A percentile compares a stretch with the other conserved stretches of the same genome.
Evolutionary conservation across 53 echinoderm and acorn worm genomes (phyloP).

Genomic region (Astropecten irregularis): DNA sequence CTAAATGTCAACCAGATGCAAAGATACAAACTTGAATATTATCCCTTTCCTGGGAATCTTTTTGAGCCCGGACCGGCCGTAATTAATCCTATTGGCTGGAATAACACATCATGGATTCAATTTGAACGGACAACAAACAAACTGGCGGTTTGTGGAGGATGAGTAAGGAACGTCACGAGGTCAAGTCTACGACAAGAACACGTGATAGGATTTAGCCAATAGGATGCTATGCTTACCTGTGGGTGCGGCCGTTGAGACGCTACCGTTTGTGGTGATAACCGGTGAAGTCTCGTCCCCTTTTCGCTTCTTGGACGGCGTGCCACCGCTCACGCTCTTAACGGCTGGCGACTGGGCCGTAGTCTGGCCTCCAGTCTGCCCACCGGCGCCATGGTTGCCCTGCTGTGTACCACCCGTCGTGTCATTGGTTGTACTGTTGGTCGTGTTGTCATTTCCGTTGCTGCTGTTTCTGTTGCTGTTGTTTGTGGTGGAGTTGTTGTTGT

Average conservation of each 20-base stretch:
- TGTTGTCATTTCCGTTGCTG: conserved; percentile 57
- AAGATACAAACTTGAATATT: too few species aligned
- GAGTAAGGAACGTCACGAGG: too few species aligned
- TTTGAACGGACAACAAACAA: too few species aligned
- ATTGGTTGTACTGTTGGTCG: conserved; percentile 66
- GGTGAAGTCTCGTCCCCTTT: conserved; percentile 40
- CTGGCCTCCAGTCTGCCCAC: conserved; percentile 35
- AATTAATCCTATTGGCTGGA: too few species aligned
- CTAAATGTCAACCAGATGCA: too few species aligned
- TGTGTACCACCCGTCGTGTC: conserved; percentile 56
- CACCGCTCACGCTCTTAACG: conserved; percentile 25
- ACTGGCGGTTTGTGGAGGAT: too few species aligned
- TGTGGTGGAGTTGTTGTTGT: conserved; percentile 58
- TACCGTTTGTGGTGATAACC: conserved; percentile 29
- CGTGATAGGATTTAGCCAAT: too few species aligned
- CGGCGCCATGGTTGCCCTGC: conserved; percentile 13
- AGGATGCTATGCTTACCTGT: conserved; percentile 52
- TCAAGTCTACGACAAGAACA: too few species aligned
- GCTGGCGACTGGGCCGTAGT: conserved; percentile 19
- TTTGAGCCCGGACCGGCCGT: too few species aligned
- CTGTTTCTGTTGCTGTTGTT: conserved; percentile 65
- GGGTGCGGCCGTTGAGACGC: conserved; percentile 25
- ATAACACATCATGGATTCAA: too few species aligned
- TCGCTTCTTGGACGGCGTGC: conserved; percentile 50
- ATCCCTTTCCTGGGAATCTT: too few species aligned